Evolutionary conservation across 2,888 invertebrate species (phyloP).

Genomic region (Penaeus monodon): DNA sequence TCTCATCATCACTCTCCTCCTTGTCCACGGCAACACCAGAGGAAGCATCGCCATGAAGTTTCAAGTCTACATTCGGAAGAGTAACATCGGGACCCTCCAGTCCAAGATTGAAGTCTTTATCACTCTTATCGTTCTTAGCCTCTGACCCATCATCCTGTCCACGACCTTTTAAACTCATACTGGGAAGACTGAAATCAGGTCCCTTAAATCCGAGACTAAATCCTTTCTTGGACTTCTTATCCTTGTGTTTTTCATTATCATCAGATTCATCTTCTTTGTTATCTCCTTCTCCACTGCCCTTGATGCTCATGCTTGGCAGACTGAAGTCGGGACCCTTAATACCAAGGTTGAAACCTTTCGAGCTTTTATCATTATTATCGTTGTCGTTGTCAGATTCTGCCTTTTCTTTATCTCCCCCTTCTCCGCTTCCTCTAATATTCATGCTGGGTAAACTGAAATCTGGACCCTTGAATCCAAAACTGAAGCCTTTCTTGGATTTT

Average conservation of each 20-base stretch:
- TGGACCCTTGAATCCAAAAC: neutral
- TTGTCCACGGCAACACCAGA: too few species aligned
- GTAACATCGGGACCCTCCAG: too few species aligned
- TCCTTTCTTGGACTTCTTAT: conserved; percentile 28
- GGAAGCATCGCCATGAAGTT: too few species aligned
- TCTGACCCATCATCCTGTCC: neutral
- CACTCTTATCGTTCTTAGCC: too few species aligned
- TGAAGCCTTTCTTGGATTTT: conserved; percentile 13
- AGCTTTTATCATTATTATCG: conserved; percentile 16
- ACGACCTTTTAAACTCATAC: conserved; percentile 19
- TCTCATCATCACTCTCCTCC: too few species aligned
- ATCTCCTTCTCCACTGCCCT: conserved; percentile 8
- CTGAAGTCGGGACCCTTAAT: conserved; percentile 36
- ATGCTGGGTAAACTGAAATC: neutral
- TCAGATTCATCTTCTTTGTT: neutral
- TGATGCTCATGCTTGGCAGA: conserved; percentile 33
- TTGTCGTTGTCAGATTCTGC: neutral
- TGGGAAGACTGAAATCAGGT: conserved; percentile 34
- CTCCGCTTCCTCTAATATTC: neutral
- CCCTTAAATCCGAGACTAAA: conserved; percentile 35
- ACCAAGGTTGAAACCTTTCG: conserved; percentile 35
- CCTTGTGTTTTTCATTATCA: neutral
- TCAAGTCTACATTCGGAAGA: too few species aligned
- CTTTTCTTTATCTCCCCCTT: neutral
- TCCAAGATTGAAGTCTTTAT: too few species aligned